These are phyloP conservation scores for Microctonus hyperodae DNA, from an alignment of 2,888 invertebrate species.

Conservation along the genomic window DNA sequence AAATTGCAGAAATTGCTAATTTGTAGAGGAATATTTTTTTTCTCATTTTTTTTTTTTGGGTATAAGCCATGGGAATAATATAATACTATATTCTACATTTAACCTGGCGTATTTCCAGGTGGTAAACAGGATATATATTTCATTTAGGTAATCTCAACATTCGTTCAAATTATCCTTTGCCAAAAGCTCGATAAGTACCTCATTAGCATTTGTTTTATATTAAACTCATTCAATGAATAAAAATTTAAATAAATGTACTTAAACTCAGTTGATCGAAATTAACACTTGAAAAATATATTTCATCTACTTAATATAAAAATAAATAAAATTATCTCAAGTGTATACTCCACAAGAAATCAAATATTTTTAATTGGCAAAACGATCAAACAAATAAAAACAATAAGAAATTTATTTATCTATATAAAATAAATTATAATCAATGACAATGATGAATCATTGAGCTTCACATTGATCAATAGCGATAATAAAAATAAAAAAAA, in stretches of 20 bases:
- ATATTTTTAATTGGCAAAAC: background rate
- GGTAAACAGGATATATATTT: slow-evolving; percentile 32
- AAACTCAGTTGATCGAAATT: too few relatives aligned
- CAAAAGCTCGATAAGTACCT: slow-evolving; percentile 22
- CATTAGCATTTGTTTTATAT: too few relatives aligned
- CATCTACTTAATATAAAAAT: too few relatives aligned
- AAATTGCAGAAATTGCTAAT: background rate
- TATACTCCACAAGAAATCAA: too few relatives aligned
- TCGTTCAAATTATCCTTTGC: slow-evolving; percentile 9
- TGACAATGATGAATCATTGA: background rate
- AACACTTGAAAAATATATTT: too few relatives aligned
- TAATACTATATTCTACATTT: background rate
- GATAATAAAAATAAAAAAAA: slow-evolving; percentile 25
- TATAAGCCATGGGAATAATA: slow-evolving; percentile 32
- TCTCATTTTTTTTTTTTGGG: slow-evolving; percentile 9
- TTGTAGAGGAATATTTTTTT: slow-evolving; percentile 1
- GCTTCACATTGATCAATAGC: slow-evolving; percentile 21
- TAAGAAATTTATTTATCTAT: background rate
- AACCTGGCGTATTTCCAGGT: slow-evolving; percentile 38
- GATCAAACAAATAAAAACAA: background rate
- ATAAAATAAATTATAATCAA: too few relatives aligned
- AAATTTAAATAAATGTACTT: too few relatives aligned
- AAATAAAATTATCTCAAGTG: background rate
- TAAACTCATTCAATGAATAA: too few relatives aligned
- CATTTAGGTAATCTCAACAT: slow-evolving; percentile 14